Conservation (phyloP, 2,888 invertebrate genomes). For the Poecilus cupreus region DNA sequence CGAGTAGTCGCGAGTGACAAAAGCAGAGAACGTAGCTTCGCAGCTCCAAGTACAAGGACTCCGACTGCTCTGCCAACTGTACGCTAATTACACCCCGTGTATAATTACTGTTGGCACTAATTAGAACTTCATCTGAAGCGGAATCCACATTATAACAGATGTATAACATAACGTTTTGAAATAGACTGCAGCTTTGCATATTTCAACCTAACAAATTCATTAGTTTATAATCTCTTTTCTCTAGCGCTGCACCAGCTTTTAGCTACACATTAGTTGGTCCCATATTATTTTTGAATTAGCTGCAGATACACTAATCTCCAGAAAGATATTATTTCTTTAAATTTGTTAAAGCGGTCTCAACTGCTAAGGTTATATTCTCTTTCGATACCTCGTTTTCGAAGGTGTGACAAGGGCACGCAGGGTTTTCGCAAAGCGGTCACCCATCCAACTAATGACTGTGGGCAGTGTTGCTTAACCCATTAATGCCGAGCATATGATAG, state of each 20-base stretch:
- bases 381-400: too few species aligned
- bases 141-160: constrained; percentile 65
- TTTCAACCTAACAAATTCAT: constrained; percentile 1
- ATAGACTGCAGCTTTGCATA: constrained; percentile 41
- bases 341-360: too few species aligned
- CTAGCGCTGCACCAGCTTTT: background rate
- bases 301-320: too few species aligned
- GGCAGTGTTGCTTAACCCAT: too few species aligned
- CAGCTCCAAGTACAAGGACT: constrained; percentile 29
- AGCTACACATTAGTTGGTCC: background rate
- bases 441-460: too few species aligned
- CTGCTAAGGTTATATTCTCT: too few species aligned
- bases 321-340: too few species aligned
- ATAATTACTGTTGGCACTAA: constrained; percentile 66
- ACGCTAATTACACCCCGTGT: constrained; percentile 65
- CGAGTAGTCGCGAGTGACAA: constrained; percentile 18
- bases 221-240: background rate
- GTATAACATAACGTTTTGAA: constrained; percentile 60
- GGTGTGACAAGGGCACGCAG: too few species aligned
- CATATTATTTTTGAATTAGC: too few species aligned
- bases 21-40: constrained; percentile 27
- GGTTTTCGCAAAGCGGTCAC: too few species aligned
- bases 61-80: constrained; percentile 62
- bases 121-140: constrained; percentile 66
- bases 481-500: too few species aligned